A percentile compares a stretch with the other conserved stretches of the same genome.
Evolutionary conservation across 2,797 vertebrate genomes (phyloP).

Genomic region (Megaceryle alcyon): DNA sequence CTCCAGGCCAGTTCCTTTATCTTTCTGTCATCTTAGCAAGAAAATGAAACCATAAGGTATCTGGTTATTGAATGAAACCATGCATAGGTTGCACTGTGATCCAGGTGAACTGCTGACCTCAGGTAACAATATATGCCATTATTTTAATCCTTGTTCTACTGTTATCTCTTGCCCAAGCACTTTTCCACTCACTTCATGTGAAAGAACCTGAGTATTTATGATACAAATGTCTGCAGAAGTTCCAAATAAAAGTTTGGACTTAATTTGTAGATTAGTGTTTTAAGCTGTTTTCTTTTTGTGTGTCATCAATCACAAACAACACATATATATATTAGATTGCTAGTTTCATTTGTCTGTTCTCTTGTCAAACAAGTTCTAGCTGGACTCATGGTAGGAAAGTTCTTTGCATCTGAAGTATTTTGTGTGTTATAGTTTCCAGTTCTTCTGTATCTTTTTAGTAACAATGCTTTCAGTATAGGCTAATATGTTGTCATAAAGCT

Average conservation of each 20-base stretch:
- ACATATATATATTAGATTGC: not conserved
- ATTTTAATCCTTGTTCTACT: not conserved
- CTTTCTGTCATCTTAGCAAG: not conserved
- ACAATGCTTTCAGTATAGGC: not conserved
- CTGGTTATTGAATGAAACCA: not conserved
- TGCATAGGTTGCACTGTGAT: not conserved
- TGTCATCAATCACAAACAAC: not conserved
- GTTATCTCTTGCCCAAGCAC: not conserved
- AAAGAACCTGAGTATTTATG: not conserved
- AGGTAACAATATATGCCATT: not conserved
- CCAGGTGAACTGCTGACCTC: not conserved
- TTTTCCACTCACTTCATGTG: not conserved
- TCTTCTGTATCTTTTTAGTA: not conserved
- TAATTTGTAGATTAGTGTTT: not conserved
- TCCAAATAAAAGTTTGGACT: not conserved
- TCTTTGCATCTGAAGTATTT: not conserved
- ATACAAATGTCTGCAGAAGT: rapidly evolving
- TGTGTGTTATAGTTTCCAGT: not conserved
- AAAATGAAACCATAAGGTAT: not conserved
- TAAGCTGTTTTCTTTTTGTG: not conserved
- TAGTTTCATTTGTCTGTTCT: not conserved
- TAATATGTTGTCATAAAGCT: not conserved
- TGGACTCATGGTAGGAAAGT: not conserved
- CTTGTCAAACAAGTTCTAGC: not conserved
- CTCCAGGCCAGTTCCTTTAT: not conserved